Conservation (phyloP, 2,888 invertebrate genomes). For the Drosophila dives region DNA sequence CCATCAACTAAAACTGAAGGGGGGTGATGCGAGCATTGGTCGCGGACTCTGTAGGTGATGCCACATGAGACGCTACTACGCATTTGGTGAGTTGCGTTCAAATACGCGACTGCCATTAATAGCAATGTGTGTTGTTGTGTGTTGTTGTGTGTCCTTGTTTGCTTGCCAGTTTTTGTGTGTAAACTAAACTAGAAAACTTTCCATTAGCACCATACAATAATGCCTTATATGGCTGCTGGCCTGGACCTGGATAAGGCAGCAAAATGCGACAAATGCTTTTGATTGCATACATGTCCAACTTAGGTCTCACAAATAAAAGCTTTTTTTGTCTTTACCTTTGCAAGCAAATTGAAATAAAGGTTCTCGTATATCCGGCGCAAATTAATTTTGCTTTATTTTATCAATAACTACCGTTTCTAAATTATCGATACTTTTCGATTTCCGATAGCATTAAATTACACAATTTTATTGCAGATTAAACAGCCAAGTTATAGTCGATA, state of each 20-base stretch:
- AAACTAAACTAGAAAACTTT: background rate
- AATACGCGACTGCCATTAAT: conserved; percentile 49
- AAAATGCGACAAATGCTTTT: background rate
- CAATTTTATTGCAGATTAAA: too few species aligned
- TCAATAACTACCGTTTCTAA: too few species aligned
- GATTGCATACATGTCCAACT: background rate
- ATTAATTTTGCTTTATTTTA: too few species aligned
- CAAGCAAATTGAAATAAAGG: too few species aligned
- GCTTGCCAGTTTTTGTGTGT: background rate
- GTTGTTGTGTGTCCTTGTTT: conserved; percentile 2
- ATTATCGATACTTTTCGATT: too few species aligned
- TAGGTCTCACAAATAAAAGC: background rate
- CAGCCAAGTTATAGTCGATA: too few species aligned
- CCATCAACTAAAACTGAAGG: conserved; percentile 2
- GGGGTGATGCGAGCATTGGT: conserved; percentile 20
- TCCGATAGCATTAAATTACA: too few species aligned
- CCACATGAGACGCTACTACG: conserved; percentile 4
- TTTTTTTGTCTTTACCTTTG: background rate
- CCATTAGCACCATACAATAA: background rate
- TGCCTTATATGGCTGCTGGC: background rate
- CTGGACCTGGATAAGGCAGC: background rate
- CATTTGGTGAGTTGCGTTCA: conserved; percentile 3
- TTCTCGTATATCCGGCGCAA: too few species aligned
- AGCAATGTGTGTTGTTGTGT: background rate
- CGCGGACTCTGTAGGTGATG: conserved; percentile 17